Evolutionary conservation across 2,113 vertebrate genomes (phyloP).

Genomic region (Sphyrna mokarran): DNA sequence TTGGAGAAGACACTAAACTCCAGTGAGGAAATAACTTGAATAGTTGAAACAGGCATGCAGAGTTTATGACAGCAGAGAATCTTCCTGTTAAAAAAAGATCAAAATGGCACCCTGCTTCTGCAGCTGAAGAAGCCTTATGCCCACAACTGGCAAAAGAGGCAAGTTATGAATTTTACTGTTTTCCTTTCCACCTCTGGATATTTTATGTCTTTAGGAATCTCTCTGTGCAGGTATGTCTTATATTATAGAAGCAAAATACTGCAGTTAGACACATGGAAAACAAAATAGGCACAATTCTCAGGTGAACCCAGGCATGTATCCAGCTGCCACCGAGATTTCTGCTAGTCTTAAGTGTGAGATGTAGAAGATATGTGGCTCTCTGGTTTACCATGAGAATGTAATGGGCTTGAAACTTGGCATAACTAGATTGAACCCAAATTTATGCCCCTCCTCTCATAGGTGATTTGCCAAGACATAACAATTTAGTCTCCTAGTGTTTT

Average conservation of each 20-base stretch:
- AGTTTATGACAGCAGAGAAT: neutral
- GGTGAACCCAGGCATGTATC: neutral
- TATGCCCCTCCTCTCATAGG: neutral
- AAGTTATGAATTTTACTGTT: neutral
- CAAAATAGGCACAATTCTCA: neutral
- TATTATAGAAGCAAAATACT: neutral
- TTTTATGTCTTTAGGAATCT: neutral
- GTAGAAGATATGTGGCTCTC: neutral
- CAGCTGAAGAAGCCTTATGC: neutral
- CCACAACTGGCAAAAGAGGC: neutral
- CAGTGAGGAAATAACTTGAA: neutral
- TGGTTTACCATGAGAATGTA: neutral
- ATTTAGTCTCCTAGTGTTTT: neutral
- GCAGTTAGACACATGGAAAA: neutral
- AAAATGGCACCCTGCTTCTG: neutral
- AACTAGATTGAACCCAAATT: neutral
- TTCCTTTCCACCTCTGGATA: neutral
- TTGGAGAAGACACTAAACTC: neutral
- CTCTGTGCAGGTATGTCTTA: neutral
- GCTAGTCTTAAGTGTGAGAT: neutral
- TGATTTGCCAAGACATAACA: neutral
- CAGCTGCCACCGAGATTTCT: neutral
- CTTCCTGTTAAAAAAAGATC: neutral
- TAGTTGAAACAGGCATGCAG: neutral
- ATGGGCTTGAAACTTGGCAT: neutral